Evolutionary conservation across 2,797 vertebrate species (phyloP), one percentile per base, ranked within the genome.

Genomic region (Tokudaia muenninki): DNA sequence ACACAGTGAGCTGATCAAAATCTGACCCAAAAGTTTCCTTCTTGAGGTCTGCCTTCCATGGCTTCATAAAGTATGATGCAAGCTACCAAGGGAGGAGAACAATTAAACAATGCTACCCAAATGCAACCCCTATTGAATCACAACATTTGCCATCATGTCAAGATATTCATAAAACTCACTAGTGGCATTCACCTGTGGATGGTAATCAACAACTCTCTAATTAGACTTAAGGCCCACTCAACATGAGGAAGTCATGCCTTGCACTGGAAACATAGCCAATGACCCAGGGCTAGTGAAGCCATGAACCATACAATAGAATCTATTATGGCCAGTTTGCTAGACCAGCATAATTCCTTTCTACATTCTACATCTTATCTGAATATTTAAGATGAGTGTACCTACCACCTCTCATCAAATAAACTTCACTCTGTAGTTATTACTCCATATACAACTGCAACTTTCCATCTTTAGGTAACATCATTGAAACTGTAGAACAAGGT

Each of bases 401-500:
- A 79, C 3, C 31, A 55, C 31, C 31, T 34, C 78, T 80, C 34
- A 57, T 22, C 52, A 24, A 57, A 81, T 81, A 81, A 13, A 12
- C 34, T 81, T 81, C 6, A 24, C 52, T 81, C 34, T 81, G 9
- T 55, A 81, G 79, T 22, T 83, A 91, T 91, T 63, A 26, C 7
- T 95, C 67, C 78, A 47, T 70, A 75, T 89, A 75, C 55, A 81
- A 63, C 29, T 91, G 13, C 24, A 75, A 3, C 13, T 26, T 19
- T 16, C 37, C n/a, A n/a, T 16, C 1, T 41, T 93, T 94, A 90
- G 89, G 96, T 88, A 96, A 93, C 47, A 87, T 63, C 31, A 31
- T 65, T 87, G 92, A 97, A 96, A 88, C 9, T 81, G 47, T 34
- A 72, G 90, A 79, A 81, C 26, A 81, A 90, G 2, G 37, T 24